A percentile compares a stretch with the other conserved stretches of the same genome.
Evolutionary conservation across 2,113 vertebrate species (phyloP).

Genomic region (Garra rufa): DNA sequence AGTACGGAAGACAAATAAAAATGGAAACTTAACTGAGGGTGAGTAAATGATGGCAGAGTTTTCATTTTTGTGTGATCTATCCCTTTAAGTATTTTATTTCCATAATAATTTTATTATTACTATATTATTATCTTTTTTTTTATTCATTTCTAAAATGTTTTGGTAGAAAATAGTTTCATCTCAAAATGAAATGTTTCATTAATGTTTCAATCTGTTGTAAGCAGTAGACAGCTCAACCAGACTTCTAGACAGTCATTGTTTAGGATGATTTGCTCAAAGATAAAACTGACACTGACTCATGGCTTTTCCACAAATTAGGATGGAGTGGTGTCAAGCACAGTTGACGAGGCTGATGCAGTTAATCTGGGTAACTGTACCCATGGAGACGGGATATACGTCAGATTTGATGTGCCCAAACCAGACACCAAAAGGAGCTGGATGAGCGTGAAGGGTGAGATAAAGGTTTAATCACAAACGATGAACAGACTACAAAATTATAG

Average conservation of each 20-base stretch:
- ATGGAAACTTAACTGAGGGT: no score
- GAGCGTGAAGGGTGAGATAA: conserved; percentile 80
- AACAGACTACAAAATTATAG: not conserved
- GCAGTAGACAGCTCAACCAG: not conserved
- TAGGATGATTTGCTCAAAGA: not conserved
- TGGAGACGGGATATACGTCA: conserved; percentile 79
- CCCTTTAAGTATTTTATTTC: no score
- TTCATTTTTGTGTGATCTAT: no score
- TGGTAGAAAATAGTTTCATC: not conserved
- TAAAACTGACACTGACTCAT: not conserved
- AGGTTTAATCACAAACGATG: not conserved
- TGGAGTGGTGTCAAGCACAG: conserved; percentile 55
- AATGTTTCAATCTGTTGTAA: not conserved
- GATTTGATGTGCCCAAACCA: conserved; percentile 84
- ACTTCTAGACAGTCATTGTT: not conserved
- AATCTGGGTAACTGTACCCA: conserved; percentile 8
- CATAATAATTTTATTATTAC: no score
- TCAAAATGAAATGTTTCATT: not conserved
- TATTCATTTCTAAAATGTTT: not conserved
- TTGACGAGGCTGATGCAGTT: conserved; percentile 64
- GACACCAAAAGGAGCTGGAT: conserved; percentile 86
- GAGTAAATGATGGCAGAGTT: no score
- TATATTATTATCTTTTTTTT: not conserved
- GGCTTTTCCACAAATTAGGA: conserved; percentile 12
- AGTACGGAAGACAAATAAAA: no score